Evolutionary conservation across 2,888 invertebrate species (phyloP).

Genomic region (Terebella lapidaria): DNA sequence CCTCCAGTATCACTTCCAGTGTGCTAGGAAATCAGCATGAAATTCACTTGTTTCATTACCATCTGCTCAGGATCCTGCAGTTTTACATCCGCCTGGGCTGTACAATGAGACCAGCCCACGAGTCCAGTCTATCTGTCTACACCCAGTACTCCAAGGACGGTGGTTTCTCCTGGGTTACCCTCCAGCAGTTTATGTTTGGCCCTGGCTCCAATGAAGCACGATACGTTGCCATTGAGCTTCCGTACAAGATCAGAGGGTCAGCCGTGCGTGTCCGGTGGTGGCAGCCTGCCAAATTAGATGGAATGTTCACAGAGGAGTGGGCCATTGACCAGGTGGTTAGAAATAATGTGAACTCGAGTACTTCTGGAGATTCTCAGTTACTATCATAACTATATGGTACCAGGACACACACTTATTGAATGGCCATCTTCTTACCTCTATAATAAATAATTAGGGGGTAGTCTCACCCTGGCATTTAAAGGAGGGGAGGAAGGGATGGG

Average conservation of each 20-base stretch:
- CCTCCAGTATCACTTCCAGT: too few species aligned
- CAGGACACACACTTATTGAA: too few species aligned
- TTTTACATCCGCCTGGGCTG: constrained; percentile 51
- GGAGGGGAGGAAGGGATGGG: too few species aligned
- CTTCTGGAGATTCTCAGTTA: too few species aligned
- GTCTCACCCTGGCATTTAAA: too few species aligned
- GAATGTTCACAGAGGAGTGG: constrained; percentile 47
- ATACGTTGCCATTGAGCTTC: constrained; percentile 46
- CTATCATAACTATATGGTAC: too few species aligned
- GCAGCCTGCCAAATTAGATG: constrained; percentile 39
- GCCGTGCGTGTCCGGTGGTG: constrained; percentile 48
- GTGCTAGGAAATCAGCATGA: too few species aligned
- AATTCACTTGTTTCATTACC: too few species aligned
- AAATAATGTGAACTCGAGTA: too few species aligned
- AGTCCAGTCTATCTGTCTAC: constrained; percentile 42
- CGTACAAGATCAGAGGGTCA: constrained; percentile 38
- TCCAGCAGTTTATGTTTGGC: constrained; percentile 49
- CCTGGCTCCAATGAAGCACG: constrained; percentile 31
- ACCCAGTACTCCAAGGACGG: constrained; percentile 52
- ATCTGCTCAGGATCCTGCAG: constrained; percentile 50
- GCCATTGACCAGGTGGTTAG: constrained; percentile 53
- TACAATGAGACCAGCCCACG: constrained; percentile 24
- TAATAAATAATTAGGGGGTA: too few species aligned
- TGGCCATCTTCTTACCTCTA: too few species aligned
- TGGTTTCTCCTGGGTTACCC: constrained; percentile 50